Evolutionary conservation across 2,113 vertebrate genomes (phyloP), one percentile per base, ranked within the genome.

Genomic region (Cisticola juncidis): DNA sequence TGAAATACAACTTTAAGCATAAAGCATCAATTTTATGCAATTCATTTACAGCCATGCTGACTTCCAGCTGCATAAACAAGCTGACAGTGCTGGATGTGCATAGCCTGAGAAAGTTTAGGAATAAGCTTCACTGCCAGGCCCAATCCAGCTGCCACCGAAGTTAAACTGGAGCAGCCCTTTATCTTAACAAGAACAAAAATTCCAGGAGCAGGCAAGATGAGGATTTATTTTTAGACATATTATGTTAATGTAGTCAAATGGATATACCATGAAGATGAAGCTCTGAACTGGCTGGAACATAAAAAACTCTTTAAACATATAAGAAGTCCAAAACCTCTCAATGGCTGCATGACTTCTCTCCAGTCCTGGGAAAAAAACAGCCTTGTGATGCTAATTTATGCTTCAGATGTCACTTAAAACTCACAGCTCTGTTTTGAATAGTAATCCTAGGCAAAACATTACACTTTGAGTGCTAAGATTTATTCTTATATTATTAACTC

Each of bases 51-150:
- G 72, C 53, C 84, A 72, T 5, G n/a, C 82, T 86, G 90, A 81
- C 40, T 72, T 96, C 64, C 93, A 95, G 96, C 93, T 97, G 92
- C 86, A 93, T 69, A 96, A 94, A 94, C 89, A 96, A 95, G 72
- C 88, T 90, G 82, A 92, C 82, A 81, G 64, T 24, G n/a, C 87
- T 88, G 47, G 48, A 86, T 66, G 19, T 36, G 56, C 22, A 72
- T 5, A 81, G 71, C 23, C 65, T 93, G 93, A 95, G 92, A 92
- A 95, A 84, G 89, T 89, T 92, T 89, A 70, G 64, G 70, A 89
- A 71, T 17, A 56, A 81, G 64, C 72, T 88, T 71, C 80, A 68
- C 60, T 8, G 6, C 65, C 85, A 87, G 85, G 87, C 76, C 38
- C 12, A 84, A 31, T 78, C 64, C 82, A 92, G 92, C 90, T 96